Conservation (phyloP, 2,113 vertebrate genomes). For the Pelobates fuscus region DNA sequence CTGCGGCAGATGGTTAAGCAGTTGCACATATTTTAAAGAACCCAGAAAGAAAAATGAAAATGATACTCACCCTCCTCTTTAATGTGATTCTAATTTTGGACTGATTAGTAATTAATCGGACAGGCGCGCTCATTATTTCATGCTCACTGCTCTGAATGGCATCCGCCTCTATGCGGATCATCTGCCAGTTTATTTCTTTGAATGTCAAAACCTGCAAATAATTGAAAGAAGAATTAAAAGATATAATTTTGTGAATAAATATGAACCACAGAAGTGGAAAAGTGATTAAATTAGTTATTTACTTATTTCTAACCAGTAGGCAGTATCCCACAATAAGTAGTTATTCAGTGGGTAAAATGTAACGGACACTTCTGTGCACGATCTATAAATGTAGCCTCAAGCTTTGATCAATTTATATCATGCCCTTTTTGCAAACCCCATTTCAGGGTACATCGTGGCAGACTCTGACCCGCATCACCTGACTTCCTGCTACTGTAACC, state of each 20-base stretch:
- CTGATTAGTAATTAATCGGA: conserved; percentile 97
- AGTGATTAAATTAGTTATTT: too few relatives aligned
- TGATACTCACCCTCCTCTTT: conserved; percentile 87
- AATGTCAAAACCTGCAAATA: conserved; percentile 88
- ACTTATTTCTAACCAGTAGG: too few relatives aligned
- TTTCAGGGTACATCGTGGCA: too few relatives aligned
- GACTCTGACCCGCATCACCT: too few relatives aligned
- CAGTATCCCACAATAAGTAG: too few relatives aligned
- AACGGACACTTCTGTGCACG: too few relatives aligned
- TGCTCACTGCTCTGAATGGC: conserved; percentile 94
- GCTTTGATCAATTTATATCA: too few relatives aligned
- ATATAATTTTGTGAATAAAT: neutral
- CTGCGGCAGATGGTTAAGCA: conserved; percentile 10
- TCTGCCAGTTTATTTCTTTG: conserved; percentile 99
- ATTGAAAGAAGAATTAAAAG: conserved; percentile 9
- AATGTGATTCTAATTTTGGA: conserved; percentile 94
- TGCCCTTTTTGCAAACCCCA: too few relatives aligned
- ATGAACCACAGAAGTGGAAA: too few relatives aligned
- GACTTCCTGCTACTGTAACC: too few relatives aligned
- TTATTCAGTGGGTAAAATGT: too few relatives aligned
- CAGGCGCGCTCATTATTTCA: conserved; percentile 93
- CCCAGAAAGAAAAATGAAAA: neutral
- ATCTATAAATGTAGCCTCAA: too few relatives aligned
- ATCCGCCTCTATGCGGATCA: conserved; percentile 98
- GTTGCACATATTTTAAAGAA: neutral